These are phyloP conservation scores for Hyposoter didymator DNA, from an alignment of 2,888 invertebrate genomes.

Conservation along the genomic window DNA sequence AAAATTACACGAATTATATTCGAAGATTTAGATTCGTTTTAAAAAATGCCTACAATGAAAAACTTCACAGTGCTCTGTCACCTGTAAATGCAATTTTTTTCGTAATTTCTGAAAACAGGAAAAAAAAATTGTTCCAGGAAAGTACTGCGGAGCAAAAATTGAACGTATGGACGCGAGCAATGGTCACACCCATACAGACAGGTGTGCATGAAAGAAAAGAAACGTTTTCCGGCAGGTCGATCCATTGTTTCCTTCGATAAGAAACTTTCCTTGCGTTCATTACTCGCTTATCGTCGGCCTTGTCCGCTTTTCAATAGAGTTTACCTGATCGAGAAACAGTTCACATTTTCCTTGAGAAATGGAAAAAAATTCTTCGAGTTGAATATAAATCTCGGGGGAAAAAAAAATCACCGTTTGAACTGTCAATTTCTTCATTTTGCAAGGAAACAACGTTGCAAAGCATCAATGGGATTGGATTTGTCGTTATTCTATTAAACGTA, in stretches of 20 bases:
- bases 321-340: constrained; percentile 50
- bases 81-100: constrained; percentile 44
- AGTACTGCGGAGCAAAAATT: constrained; percentile 38
- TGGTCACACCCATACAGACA: neutral
- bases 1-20: no score
- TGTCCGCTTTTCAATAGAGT: constrained; percentile 59
- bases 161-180: neutral
- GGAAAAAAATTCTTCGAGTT: neutral
- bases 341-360: neutral
- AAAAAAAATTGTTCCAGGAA: constrained; percentile 31
- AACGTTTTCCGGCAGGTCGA: constrained; percentile 62
- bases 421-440: neutral
- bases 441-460: neutral
- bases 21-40: no score
- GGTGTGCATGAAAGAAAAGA: constrained; percentile 26
- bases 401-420: neutral
- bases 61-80: constrained; percentile 6
- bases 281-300: constrained; percentile 64
- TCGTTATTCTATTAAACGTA: neutral
- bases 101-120: neutral
- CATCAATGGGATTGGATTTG: neutral
- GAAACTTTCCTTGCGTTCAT: constrained; percentile 66
- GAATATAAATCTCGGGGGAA: neutral
- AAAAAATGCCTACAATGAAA: no score
- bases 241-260: constrained; percentile 64